Evolutionary conservation across 2,113 vertebrate genomes (phyloP).

Genomic region (Thunnus thynnus): DNA sequence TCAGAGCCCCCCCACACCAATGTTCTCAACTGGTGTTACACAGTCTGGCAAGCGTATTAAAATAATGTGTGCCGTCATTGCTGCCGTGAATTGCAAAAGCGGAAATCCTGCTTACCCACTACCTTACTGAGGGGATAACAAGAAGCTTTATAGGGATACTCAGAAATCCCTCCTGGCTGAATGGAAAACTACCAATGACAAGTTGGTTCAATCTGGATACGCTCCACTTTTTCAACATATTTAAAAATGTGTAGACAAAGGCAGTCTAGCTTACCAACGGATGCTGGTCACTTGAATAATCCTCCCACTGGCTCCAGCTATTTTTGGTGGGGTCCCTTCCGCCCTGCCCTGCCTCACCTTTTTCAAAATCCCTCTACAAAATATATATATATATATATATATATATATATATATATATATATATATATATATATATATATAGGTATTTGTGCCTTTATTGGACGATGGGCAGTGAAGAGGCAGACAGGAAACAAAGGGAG

Average conservation of each 20-base stretch:
- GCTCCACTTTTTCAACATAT: constrained; percentile 32
- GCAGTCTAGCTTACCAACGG: neutral
- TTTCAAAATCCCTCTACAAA: neutral
- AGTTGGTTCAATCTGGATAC: constrained; percentile 29
- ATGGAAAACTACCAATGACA: constrained; percentile 68
- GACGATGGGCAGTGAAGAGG: too few relatives aligned
- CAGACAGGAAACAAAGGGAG: too few relatives aligned
- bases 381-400: too few relatives aligned
- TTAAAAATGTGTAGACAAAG: constrained; percentile 31
- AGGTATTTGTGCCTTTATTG: too few relatives aligned
- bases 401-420: too few relatives aligned
- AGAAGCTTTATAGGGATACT: constrained; percentile 66
- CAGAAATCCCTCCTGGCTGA: constrained; percentile 46
- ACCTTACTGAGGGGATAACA: constrained; percentile 79
- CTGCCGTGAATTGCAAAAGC: constrained; percentile 76
- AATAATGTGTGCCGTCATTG: constrained; percentile 73
- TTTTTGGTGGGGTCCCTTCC: neutral
- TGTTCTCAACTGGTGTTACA: constrained; percentile 71
- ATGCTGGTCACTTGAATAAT: constrained; percentile 10
- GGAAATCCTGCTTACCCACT: constrained; percentile 85
- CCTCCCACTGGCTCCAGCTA: neutral
- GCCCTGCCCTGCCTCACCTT: neutral
- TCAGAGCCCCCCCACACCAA: constrained; percentile 8
- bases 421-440: too few relatives aligned
- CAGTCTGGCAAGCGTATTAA: constrained; percentile 82